phyloP scores from a whole-genome alignment of 1,140 invertebrate species.

The Meteorus sp. region DNA sequence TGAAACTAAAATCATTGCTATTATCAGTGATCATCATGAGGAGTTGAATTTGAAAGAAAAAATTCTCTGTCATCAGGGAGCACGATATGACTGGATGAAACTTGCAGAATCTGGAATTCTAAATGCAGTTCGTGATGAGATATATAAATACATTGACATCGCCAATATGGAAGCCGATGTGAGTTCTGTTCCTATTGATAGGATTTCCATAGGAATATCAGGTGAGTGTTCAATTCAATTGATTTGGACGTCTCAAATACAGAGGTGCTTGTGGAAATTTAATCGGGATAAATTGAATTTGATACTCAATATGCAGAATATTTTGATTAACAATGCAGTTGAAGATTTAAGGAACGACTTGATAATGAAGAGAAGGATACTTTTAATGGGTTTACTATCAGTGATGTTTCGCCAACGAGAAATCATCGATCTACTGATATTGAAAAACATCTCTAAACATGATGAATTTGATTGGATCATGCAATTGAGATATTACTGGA shows the following conservation, averaged over 20 bases:
- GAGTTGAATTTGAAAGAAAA: constrained; percentile 37
- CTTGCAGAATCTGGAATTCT: constrained; percentile 1
- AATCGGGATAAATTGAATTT: background rate
- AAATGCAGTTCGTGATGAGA: background rate
- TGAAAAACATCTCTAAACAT: constrained; percentile 53
- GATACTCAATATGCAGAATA: constrained; percentile 24
- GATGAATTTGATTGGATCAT: constrained; percentile 89
- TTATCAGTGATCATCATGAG: constrained; percentile 61
- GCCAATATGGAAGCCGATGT: too few relatives aligned
- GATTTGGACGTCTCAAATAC: constrained; percentile 66
- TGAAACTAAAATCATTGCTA: constrained; percentile 59
- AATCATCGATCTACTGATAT: constrained; percentile 61
- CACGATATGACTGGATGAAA: background rate
- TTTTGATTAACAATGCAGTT: constrained; percentile 24
- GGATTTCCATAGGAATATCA: background rate
- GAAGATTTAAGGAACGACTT: constrained; percentile 38
- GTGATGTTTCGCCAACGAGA: constrained; percentile 67
- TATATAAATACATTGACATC: background rate
- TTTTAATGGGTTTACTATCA: constrained; percentile 62
- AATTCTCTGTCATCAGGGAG: background rate
- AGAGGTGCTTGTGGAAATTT: constrained; percentile 45
- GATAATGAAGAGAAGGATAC: constrained; percentile 60
- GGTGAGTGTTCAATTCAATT: constrained; percentile 61
- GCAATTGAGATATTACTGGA: constrained; percentile 85
- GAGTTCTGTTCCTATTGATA: too few relatives aligned